A percentile compares a stretch with the other conserved stretches of the same genome.
Conservation (phyloP, 2,797 vertebrate genomes). For the Pogonophryne albipinna region DNA sequence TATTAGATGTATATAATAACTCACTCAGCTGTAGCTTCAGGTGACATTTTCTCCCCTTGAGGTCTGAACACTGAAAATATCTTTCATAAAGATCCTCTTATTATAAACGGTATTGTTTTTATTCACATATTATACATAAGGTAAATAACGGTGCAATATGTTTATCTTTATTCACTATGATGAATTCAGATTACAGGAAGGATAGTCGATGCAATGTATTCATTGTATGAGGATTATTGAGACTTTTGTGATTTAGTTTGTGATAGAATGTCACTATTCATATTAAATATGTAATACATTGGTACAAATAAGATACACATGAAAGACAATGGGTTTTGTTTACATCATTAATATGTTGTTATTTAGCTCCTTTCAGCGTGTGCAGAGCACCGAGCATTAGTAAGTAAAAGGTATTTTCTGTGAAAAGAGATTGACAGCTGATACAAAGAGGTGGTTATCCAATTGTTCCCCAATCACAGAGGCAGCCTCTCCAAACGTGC, state of each 20-base stretch:
- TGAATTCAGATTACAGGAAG: slow-evolving; percentile 47
- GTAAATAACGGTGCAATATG: slow-evolving; percentile 9
- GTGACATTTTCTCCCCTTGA: not conserved
- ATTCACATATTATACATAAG: not conserved
- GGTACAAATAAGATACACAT: slow-evolving; percentile 30
- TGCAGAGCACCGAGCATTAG: slow-evolving; percentile 8
- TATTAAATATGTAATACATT: slow-evolving; percentile 29
- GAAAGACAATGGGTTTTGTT: slow-evolving; percentile 26
- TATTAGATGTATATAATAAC: slow-evolving; percentile 1
- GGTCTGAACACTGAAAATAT: not conserved
- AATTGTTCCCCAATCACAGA: slow-evolving; percentile 73
- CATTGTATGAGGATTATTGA: slow-evolving; percentile 14
- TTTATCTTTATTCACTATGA: slow-evolving; percentile 39
- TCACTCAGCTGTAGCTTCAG: slow-evolving; percentile 14
- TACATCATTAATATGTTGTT: slow-evolving; percentile 55
- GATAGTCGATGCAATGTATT: slow-evolving; percentile 39
- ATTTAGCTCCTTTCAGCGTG: slow-evolving; percentile 27
- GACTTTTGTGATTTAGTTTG: slow-evolving; percentile 1
- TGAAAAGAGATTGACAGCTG: slow-evolving; percentile 63
- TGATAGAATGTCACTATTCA: slow-evolving; percentile 14
- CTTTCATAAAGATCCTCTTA: not conserved
- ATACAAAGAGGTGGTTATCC: slow-evolving; percentile 73
- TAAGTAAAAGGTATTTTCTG: slow-evolving; percentile 50
- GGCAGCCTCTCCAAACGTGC: slow-evolving; percentile 63
- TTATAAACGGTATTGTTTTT: not conserved